Conservation (phyloP, 1,140 invertebrate genomes). For the Forficula auricularia region DNA sequence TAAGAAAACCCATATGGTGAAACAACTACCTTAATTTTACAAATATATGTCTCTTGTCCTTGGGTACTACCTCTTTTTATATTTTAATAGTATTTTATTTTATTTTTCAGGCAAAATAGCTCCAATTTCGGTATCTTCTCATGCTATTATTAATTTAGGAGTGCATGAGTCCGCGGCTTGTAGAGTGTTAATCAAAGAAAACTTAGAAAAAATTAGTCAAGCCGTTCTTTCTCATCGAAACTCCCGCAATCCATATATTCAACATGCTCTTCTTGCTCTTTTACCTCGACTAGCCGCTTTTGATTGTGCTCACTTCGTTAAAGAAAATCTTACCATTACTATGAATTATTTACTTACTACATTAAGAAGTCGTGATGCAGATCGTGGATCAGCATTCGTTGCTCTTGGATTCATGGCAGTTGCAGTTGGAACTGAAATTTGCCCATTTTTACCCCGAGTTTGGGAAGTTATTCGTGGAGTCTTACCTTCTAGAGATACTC, state of each 20-base stretch:
- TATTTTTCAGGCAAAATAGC: no score
- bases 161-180: constrained; percentile 74
- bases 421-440: constrained; percentile 70
- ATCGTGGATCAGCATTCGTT: constrained; percentile 69
- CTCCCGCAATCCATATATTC: constrained; percentile 61
- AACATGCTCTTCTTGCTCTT: constrained; percentile 71
- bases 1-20: no score
- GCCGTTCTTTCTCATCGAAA: constrained; percentile 57
- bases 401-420: constrained; percentile 80
- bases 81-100: no score
- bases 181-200: constrained; percentile 59
- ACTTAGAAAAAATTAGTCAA: constrained; percentile 67
- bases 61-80: no score
- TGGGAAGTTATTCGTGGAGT: constrained; percentile 70
- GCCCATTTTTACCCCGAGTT: constrained; percentile 60
- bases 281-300: constrained; percentile 90
- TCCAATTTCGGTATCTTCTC: no score
- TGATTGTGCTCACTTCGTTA: constrained; percentile 62
- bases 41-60: no score
- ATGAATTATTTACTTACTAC: constrained; percentile 61
- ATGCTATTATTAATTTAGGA: no score
- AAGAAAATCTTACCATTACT: constrained; percentile 45
- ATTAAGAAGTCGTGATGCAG: constrained; percentile 60
- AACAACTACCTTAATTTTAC: no score
- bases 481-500: constrained; percentile 51